Conservation (phyloP, 2,113 vertebrate genomes). For the Istiophorus platypterus region DNA sequence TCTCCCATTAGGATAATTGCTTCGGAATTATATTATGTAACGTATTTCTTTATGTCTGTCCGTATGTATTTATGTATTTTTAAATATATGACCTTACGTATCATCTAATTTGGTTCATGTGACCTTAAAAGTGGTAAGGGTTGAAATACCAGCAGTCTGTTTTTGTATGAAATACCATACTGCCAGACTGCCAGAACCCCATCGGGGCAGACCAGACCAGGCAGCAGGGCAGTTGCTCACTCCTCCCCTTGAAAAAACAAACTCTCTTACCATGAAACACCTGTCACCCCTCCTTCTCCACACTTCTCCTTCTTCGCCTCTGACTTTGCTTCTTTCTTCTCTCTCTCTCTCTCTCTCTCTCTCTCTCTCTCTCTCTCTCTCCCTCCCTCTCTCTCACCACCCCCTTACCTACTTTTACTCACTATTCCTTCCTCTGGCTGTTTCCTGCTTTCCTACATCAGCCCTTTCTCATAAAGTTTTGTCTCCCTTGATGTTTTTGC, state of each 20-base stretch:
- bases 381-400: neutral
- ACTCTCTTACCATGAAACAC: slow-evolving; percentile 70
- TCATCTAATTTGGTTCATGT: slow-evolving; percentile 52
- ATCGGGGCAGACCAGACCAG: slow-evolving; percentile 42
- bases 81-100: slow-evolving; percentile 32
- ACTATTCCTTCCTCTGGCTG: slow-evolving; percentile 19
- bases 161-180: slow-evolving; percentile 67
- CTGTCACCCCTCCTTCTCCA: slow-evolving; percentile 38
- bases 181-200: slow-evolving; percentile 46
- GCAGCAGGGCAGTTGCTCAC: slow-evolving; percentile 59
- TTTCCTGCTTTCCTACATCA: slow-evolving; percentile 51
- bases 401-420: slow-evolving; percentile 13
- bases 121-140: slow-evolving; percentile 54
- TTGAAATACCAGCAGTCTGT: slow-evolving; percentile 48
- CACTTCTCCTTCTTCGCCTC: neutral
- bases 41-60: slow-evolving; percentile 40
- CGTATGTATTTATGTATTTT: slow-evolving; percentile 40
- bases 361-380: slow-evolving; percentile 8
- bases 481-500: slow-evolving; percentile 21
- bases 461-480: slow-evolving; percentile 22
- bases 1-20: slow-evolving; percentile 54
- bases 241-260: slow-evolving; percentile 77
- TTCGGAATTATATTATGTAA: slow-evolving; percentile 56
- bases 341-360: neutral
- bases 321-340: slow-evolving; percentile 17